Evolutionary conservation across 2,888 invertebrate genomes (phyloP), one percentile per base, ranked within the genome.

Genomic region (Pheosia tremula): DNA sequence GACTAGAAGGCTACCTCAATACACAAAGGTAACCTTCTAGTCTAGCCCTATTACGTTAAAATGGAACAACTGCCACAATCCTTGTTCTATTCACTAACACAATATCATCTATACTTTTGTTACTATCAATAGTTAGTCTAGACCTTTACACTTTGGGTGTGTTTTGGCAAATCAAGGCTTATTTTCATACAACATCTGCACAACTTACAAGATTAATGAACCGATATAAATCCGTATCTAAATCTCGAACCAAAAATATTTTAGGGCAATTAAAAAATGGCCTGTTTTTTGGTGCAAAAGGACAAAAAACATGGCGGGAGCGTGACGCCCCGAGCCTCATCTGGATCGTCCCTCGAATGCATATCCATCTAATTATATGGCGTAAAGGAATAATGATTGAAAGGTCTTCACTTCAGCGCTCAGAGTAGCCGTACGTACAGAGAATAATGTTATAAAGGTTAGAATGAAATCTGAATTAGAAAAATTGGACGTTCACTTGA

Each of bases 351-450:
- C 76, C 78, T 76, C 77, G 80, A 84, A 81, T 86, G 86, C 86
- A 88, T 89, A 88, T 86, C 89, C 80, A 87, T 91, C 88, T 93
- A 92, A 93, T 93, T 93, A 93, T 87, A 93, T 78, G 86, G 80
- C 83, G 82, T 85, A 80, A 81, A 82, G 83, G 84, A 79, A 85
- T 87, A 85, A 90, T 91, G 91, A 93, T 93, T 92, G 92, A 91
- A 92, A 89, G 91, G 88, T 91, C 85, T 87, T 84, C 84, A 75
- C 80, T 78, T 82, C 58, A 60, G 13, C 9, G 49, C 5, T 43
- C 65, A 87, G 88, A 82, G 79, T 76, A 84, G 67, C 41, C 56
- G 43, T 13, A 7, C 52, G 55, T 58, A 62, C 68, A 78, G 71
- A 72, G 66, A 13, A 50, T 50, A 47, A n/a, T n/a, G 8, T 50